Evolutionary conservation across 1,140 invertebrate genomes (phyloP), one percentile per base, ranked within the genome.

Genomic region (Orius laevigatus): DNA sequence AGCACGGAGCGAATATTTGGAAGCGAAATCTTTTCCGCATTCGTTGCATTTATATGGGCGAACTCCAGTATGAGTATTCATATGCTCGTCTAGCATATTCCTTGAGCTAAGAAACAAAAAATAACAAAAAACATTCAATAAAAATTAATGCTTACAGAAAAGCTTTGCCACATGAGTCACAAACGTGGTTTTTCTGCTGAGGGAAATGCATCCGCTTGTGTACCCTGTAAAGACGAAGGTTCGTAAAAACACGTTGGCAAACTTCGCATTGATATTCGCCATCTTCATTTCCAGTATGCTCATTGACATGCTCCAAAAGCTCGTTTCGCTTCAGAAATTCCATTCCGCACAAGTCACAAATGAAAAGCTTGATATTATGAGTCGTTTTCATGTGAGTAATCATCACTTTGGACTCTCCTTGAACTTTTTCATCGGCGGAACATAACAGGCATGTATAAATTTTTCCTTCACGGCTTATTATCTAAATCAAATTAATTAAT

Each of bases 11-110:
- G 80, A 80, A 57, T 84, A 84, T 55, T 84, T 84, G 1, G 78
- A 81, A 1, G 81, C 75, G 61, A 84, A 84, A 55, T 74, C 70
- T 64, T 84, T 84, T 4, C 68, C 66, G 60, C 82, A 86, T 11
- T 67, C 57, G 1, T 64, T 55, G 56, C 81, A 84, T 2, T 67
- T 59, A 60, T 83, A 78, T 0, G 81, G 79, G 4, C 80, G 63
- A 25, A 68, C 56, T 0, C 80, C 81, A 1, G 69, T 76, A 57
- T 84, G 81, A 1, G 69, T 72, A 59, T 82, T 81, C 42, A 70
- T 72, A 53, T 84, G 81, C 58, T 81, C 81, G 32, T 74, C 69
- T 8, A 84, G 63, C 46, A 81, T 60, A 57, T 76, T 74, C 34
- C 72, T 71, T 0, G 76, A 79, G 51, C 73, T 77, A 56, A 4